Percentiles rank a stretch among this genome's conserved stretches.
These are phyloP conservation scores for Vulpes ferrilata DNA, from an alignment of 2,113 vertebrate genomes.

Conservation along the genomic window DNA sequence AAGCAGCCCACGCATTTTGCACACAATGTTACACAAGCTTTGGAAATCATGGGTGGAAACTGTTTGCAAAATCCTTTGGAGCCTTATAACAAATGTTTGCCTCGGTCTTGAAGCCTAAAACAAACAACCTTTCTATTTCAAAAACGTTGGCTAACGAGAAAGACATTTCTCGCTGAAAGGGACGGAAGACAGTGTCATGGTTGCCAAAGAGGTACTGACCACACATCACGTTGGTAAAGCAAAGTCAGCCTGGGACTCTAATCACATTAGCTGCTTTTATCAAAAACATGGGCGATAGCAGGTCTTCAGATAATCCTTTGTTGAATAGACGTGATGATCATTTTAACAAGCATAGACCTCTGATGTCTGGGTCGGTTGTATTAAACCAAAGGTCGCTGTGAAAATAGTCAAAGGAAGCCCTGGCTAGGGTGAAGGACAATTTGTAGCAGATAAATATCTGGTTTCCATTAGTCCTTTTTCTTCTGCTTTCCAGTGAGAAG, in stretches of 20 bases:
- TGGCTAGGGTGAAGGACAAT: too few species aligned
- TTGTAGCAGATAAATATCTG: neutral
- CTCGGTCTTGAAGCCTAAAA: neutral
- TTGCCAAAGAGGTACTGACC: neutral
- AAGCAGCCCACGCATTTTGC: neutral
- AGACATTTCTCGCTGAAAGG: neutral
- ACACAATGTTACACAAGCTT: constrained; percentile 24
- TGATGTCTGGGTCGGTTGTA: neutral
- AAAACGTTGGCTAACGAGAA: neutral
- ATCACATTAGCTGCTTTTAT: neutral
- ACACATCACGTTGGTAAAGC: neutral
- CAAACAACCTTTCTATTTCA: neutral
- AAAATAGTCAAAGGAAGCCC: neutral
- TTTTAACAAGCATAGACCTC: neutral
- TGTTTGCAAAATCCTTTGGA: constrained; percentile 48
- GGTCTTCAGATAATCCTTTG: neutral
- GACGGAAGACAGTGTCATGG: neutral
- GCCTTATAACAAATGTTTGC: constrained; percentile 42
- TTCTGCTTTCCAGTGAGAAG: neutral
- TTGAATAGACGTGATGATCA: neutral
- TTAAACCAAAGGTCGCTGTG: neutral
- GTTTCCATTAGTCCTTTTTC: neutral
- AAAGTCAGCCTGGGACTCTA: neutral
- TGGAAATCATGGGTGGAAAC: constrained; percentile 45
- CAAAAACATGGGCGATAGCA: neutral